Conservation (phyloP, 2,888 invertebrate genomes). For the Brachypalpus laphriformis region DNA sequence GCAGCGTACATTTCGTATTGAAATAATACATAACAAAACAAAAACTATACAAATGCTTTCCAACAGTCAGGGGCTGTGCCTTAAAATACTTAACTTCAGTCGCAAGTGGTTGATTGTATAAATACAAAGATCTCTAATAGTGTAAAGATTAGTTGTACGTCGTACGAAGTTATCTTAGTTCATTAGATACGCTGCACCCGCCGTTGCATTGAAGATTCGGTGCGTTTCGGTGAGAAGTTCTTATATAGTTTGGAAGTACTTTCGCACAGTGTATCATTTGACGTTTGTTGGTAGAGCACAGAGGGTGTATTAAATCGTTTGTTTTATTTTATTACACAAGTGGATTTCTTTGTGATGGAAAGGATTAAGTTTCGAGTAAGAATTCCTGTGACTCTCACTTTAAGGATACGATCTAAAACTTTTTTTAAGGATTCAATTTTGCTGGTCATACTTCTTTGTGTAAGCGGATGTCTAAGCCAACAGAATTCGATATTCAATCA, state of each 20-base stretch:
- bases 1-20: conserved; percentile 23
- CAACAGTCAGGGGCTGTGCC: conserved; percentile 59
- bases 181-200: conserved; percentile 67
- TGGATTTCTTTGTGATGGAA: conserved; percentile 70
- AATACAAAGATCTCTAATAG: conserved; percentile 74
- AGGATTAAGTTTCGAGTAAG: conserved; percentile 75
- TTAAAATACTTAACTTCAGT: conserved; percentile 63
- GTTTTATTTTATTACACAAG: not conserved
- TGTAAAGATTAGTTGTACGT: conserved; percentile 74
- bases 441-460: conserved; percentile 55
- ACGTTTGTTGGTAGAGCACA: conserved; percentile 48
- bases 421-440: conserved; percentile 54
- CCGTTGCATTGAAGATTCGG: conserved; percentile 45
- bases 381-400: not conserved
- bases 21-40: conserved; percentile 13
- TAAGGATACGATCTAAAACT: not conserved
- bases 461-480: conserved; percentile 76
- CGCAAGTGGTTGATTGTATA: conserved; percentile 73
- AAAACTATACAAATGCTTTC: conserved; percentile 34
- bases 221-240: conserved; percentile 67
- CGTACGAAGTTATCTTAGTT: conserved; percentile 63
- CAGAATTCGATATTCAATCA: conserved; percentile 78
- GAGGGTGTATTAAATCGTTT: conserved; percentile 26
- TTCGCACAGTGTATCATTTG: conserved; percentile 51
- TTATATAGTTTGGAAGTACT: conserved; percentile 51